A percentile compares a stretch with the other conserved stretches of the same genome.
Conservation (phyloP, 2,888 invertebrate species). For the Cerceris ruficornis region DNA sequence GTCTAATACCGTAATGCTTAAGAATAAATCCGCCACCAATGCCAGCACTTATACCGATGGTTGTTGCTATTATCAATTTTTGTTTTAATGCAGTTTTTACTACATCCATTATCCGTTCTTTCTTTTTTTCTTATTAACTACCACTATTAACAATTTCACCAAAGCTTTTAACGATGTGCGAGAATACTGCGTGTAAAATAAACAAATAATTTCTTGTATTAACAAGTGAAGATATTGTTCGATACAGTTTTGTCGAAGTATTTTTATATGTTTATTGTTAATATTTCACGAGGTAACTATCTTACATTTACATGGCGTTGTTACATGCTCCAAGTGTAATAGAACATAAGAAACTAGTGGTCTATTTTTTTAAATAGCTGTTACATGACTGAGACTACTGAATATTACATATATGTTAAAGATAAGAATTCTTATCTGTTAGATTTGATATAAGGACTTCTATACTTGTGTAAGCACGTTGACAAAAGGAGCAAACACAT, state of each 20-base stretch:
- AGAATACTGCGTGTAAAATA: too few species aligned
- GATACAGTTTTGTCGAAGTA: too few species aligned
- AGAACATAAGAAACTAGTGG: background rate
- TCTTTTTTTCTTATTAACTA: background rate
- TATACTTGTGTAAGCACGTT: background rate
- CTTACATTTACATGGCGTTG: too few species aligned
- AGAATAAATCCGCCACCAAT: constrained; percentile 69
- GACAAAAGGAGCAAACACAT: too few species aligned
- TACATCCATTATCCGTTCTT: constrained; percentile 22
- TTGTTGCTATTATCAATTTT: constrained; percentile 64
- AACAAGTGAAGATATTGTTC: too few species aligned
- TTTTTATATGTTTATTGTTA: too few species aligned
- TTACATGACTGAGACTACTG: too few species aligned
- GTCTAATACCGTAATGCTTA: constrained; percentile 74
- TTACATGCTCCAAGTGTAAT: too few species aligned
- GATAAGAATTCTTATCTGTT: constrained; percentile 43
- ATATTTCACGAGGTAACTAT: too few species aligned
- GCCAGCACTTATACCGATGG: constrained; percentile 69
- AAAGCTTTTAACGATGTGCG: too few species aligned
- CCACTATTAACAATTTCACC: background rate
- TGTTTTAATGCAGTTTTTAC: constrained; percentile 44
- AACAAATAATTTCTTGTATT: too few species aligned
- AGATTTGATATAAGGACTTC: constrained; percentile 6
- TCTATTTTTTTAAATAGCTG: background rate
- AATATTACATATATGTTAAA: constrained; percentile 4